A percentile compares a stretch with the other conserved stretches of the same genome.
phyloP scores from a whole-genome alignment of 2,888 invertebrate genomes.

The Sericinus montela region DNA sequence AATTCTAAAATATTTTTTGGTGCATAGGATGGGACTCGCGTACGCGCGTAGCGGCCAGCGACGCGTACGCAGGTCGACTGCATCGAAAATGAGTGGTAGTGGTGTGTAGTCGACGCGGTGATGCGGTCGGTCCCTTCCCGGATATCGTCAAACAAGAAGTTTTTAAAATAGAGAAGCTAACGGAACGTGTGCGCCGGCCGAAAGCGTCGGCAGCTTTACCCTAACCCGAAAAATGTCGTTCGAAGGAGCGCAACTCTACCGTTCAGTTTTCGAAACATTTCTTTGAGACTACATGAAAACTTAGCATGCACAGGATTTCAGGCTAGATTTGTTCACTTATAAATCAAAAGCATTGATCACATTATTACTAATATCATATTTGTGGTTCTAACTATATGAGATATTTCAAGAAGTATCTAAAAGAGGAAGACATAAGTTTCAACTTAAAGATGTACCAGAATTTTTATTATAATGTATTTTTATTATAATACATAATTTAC shows the following conservation, averaged over 20 bases:
- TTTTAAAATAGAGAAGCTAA: conserved; percentile 77
- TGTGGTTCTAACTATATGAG: too few relatives aligned
- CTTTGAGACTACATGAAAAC: conserved; percentile 4
- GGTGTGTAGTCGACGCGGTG: conserved; percentile 31
- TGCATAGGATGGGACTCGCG: conserved; percentile 64
- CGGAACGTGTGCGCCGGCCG: conserved; percentile 75
- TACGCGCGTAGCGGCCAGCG: conserved; percentile 68
- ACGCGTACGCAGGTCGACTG: conserved; percentile 76
- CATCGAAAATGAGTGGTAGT: conserved; percentile 70
- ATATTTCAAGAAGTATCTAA: too few relatives aligned
- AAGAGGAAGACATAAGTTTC: too few relatives aligned
- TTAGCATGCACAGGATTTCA: background rate
- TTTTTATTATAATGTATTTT: too few relatives aligned
- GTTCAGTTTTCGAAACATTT: conserved; percentile 16
- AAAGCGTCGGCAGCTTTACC: conserved; percentile 74
- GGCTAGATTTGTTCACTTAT: background rate
- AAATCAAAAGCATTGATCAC: background rate
- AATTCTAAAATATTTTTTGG: conserved; percentile 53
- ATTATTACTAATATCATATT: background rate
- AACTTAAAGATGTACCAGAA: too few relatives aligned
- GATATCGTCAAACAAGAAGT: conserved; percentile 73
- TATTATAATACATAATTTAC: too few relatives aligned
- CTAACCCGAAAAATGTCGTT: conserved; percentile 72
- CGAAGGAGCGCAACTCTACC: conserved; percentile 41
- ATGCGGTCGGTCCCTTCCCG: conserved; percentile 61